Conservation (phyloP, 2,888 invertebrate species). For the Harmothoe impar region DNA sequence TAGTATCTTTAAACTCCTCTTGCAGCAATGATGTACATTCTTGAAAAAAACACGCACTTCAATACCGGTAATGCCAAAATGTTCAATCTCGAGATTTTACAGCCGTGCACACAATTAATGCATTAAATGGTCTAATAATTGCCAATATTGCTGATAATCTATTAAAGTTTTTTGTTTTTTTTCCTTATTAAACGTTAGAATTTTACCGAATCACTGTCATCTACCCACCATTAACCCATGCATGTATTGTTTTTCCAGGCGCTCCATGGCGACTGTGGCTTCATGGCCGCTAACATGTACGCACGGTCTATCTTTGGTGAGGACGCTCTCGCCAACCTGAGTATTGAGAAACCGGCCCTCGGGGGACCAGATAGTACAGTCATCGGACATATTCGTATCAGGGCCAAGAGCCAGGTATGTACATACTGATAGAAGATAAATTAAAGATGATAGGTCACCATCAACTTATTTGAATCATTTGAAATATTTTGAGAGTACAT, state of each 20-base stretch:
- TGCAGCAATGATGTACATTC: too few relatives aligned
- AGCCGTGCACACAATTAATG: too few relatives aligned
- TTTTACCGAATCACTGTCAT: too few relatives aligned
- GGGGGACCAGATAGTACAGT: slow-evolving; percentile 89
- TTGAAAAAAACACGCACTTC: too few relatives aligned
- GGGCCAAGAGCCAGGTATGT: slow-evolving; percentile 97
- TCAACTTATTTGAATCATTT: too few relatives aligned
- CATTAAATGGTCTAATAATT: too few relatives aligned
- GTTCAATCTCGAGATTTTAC: too few relatives aligned
- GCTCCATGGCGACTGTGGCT: slow-evolving; percentile 97
- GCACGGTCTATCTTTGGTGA: slow-evolving; percentile 97
- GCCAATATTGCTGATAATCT: too few relatives aligned
- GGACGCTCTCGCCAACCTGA: slow-evolving; percentile 98
- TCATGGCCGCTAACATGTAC: slow-evolving; percentile 99
- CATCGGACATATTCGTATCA: slow-evolving; percentile 97
- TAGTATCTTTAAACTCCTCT: too few relatives aligned
- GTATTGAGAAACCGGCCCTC: slow-evolving; percentile 91
- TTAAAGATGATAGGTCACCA: background rate
- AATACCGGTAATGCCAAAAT: too few relatives aligned
- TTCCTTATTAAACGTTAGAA: too few relatives aligned
- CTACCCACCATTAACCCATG: background rate
- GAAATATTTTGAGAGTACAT: background rate
- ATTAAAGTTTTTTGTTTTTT: too few relatives aligned
- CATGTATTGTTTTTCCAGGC: slow-evolving; percentile 85
- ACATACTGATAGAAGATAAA: background rate